phyloP scores from a whole-genome alignment of 2,888 invertebrate species.

The Euzophera pinguis region DNA sequence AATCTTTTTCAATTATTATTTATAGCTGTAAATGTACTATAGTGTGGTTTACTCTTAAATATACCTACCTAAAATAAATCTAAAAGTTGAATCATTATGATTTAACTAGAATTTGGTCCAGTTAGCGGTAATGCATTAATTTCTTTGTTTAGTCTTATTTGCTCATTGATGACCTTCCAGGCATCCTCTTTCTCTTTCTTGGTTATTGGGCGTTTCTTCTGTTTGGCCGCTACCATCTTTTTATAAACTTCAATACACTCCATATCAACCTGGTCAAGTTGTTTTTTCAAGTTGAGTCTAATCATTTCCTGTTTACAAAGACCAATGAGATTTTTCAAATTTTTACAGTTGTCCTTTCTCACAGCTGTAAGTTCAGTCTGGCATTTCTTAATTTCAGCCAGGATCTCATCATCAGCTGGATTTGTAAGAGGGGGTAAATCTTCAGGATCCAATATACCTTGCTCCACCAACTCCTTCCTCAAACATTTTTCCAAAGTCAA shows the following conservation, averaged over 20 bases:
- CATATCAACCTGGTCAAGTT: slow-evolving; percentile 85
- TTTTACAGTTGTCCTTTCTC: slow-evolving; percentile 88
- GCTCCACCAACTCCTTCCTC: slow-evolving; percentile 91
- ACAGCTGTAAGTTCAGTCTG: slow-evolving; percentile 89
- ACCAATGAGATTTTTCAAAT: slow-evolving; percentile 84
- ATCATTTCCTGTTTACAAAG: slow-evolving; percentile 89
- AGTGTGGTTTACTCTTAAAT: background rate
- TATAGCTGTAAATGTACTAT: too few relatives aligned
- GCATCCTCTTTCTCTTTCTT: slow-evolving; percentile 91
- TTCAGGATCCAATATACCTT: slow-evolving; percentile 88
- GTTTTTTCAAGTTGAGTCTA: slow-evolving; percentile 87
- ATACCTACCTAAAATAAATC: too few relatives aligned
- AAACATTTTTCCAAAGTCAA: slow-evolving; percentile 91
- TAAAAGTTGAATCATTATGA: slow-evolving; percentile 33
- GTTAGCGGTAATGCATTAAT: slow-evolving; percentile 70
- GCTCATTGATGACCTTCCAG: slow-evolving; percentile 85
- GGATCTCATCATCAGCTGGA: slow-evolving; percentile 91
- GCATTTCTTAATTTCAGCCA: slow-evolving; percentile 92
- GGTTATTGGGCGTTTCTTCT: slow-evolving; percentile 88
- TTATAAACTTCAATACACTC: slow-evolving; percentile 92
- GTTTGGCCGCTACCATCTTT: slow-evolving; percentile 87
- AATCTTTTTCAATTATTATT: too few relatives aligned
- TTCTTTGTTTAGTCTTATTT: slow-evolving; percentile 77
- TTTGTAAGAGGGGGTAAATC: slow-evolving; percentile 80
- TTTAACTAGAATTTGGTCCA: slow-evolving; percentile 67